Percentiles rank a stretch among this genome's conserved stretches.
Conservation (phyloP, 2,888 invertebrate genomes). For the Nomada lathburiana region DNA sequence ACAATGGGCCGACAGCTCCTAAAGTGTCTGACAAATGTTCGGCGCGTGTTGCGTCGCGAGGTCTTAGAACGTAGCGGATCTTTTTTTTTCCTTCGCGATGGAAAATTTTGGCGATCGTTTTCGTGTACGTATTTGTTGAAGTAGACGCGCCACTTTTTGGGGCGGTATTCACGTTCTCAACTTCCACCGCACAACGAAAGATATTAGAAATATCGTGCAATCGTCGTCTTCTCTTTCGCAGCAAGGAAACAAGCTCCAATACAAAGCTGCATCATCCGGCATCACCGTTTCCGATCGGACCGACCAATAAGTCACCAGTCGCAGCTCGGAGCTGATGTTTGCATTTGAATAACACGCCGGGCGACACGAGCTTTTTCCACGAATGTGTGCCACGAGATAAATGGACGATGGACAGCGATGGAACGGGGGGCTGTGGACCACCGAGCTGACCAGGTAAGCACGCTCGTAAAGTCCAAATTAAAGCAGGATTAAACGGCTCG, state of each 20-base stretch:
- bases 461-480: slow-evolving; percentile 76
- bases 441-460: slow-evolving; percentile 72
- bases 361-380: slow-evolving; percentile 79
- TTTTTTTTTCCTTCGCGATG: not conserved
- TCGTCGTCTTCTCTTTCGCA: not conserved
- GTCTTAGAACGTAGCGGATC: not conserved
- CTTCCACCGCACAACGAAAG: not conserved
- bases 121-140: too few species aligned
- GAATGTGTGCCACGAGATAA: slow-evolving; percentile 78
- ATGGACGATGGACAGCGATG: slow-evolving; percentile 63
- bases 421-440: slow-evolving; percentile 73
- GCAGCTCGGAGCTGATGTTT: slow-evolving; percentile 71
- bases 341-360: slow-evolving; percentile 82
- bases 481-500: slow-evolving; percentile 67
- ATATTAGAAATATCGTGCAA: too few species aligned
- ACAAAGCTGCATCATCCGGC: slow-evolving; percentile 2
- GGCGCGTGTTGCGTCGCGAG: slow-evolving; percentile 70
- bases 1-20: slow-evolving; percentile 79
- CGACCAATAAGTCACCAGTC: slow-evolving; percentile 75
- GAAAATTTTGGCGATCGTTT: slow-evolving; percentile 10
- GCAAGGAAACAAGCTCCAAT: not conserved
- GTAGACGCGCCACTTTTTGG: too few species aligned
- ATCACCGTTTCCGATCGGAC: slow-evolving; percentile 43
- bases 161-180: too few species aligned
- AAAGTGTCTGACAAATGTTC: slow-evolving; percentile 82